Base-by-base conservation (phyloP, 2,888 invertebrate genomes). In the Drosophila mimetica region DNA sequence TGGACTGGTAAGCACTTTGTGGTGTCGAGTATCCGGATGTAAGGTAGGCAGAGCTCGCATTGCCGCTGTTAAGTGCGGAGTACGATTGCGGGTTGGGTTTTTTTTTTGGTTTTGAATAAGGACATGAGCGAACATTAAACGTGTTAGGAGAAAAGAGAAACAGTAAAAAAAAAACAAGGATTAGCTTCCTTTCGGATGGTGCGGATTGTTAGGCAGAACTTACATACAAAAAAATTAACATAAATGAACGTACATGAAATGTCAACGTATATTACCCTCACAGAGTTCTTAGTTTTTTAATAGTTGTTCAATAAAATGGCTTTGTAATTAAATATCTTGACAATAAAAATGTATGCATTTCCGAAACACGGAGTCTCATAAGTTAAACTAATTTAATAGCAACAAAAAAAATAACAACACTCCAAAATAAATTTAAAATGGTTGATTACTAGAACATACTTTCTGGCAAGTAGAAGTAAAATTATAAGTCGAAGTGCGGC, bases 1-100 rank as follows among this genome's bases (percentile, higher is more conserved):
- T 92, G 79, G 90, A 90, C 89, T 92, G 92, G 86, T 92, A 92
- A 75, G 91, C 91, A 89, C 89, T 92, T 88, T 92, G 92, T 75
- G 92, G 91, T 75, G 92, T 89, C 85, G 90, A 91, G 79, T 91
- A 92, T 76, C 90, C 90, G 77, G 92, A 91, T 72, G 91, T 89
- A 70, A 92, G 90, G 86, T 92, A 92, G 82, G 91, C 92, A 82
- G 91, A 85, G 89, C 90, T 92, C 83, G 92, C 88, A 87, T 90
- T 92, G 80, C 90, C 91, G 81, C 92, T 92, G 89, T 89, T 78
- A 58, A 34, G 50, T 57, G 50, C 55, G 67, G 54, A 36, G 47
- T 34, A 47, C 66, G 39, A 48, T 36, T 50, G 37, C 18, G 20
- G 25, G 22, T 64, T 46, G 52, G 32, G 14, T 16, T 20, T 34